Conservation (phyloP, 2,888 invertebrate genomes). For the Alcis repandata region DNA sequence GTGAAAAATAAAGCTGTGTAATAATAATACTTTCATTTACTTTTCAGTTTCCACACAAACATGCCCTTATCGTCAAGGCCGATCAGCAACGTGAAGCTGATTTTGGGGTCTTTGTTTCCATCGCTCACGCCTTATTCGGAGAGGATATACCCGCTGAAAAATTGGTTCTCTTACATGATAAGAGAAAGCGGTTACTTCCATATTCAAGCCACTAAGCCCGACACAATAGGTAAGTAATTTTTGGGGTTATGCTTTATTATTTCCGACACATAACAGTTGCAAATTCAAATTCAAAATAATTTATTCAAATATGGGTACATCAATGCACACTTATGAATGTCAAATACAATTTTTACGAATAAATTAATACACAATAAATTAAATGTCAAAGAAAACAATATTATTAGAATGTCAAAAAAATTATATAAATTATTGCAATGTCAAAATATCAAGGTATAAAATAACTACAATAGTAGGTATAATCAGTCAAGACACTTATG, state of each 20-base stretch:
- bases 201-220: slow-evolving; percentile 94
- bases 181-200: slow-evolving; percentile 89
- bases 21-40: background rate
- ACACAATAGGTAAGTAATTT: slow-evolving; percentile 89
- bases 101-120: slow-evolving; percentile 84
- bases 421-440: too few species aligned
- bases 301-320: too few species aligned
- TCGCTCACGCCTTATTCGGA: slow-evolving; percentile 68
- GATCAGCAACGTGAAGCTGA: slow-evolving; percentile 66
- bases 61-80: slow-evolving; percentile 83
- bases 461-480: too few species aligned
- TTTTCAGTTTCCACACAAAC: slow-evolving; percentile 89
- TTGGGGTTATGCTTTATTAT: background rate
- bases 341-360: too few species aligned
- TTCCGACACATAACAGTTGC: too few species aligned
- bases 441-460: too few species aligned
- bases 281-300: too few species aligned
- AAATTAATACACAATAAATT: too few species aligned
- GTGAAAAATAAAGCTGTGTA: background rate
- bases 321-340: too few species aligned
- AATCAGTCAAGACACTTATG: too few species aligned
- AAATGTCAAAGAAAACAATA: too few species aligned
- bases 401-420: too few species aligned
- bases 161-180: slow-evolving; percentile 60
- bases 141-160: slow-evolving; percentile 84